A percentile compares a stretch with the other conserved stretches of the same genome.
Evolutionary conservation across 2,797 vertebrate species (phyloP).

Genomic region (Spinus olivaceus): DNA sequence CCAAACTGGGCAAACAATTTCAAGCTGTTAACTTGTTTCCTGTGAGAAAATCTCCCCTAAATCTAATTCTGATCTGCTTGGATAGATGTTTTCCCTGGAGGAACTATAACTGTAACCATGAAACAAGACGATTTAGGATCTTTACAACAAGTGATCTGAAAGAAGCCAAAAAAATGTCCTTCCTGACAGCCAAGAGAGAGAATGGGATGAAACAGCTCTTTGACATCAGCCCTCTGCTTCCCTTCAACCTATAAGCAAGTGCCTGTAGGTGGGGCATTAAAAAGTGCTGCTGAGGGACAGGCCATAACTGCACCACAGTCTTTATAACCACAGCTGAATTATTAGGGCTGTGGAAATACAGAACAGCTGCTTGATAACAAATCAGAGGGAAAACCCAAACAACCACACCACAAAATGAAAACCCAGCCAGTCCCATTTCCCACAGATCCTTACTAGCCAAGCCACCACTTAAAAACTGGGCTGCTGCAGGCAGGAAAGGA

Average conservation of each 20-base stretch:
- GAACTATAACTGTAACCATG: not conserved
- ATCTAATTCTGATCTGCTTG: not conserved
- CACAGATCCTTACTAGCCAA: not conserved
- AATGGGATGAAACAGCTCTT: not conserved
- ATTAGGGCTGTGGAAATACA: not conserved
- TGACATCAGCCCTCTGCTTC: not conserved
- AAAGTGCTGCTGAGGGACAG: not conserved
- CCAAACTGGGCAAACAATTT: constrained; percentile 8
- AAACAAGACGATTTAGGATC: constrained; percentile 2
- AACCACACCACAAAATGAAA: not conserved
- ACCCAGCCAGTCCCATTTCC: not conserved
- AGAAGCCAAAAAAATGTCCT: not conserved
- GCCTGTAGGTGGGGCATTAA: not conserved
- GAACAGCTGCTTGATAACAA: not conserved
- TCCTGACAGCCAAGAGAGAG: not conserved
- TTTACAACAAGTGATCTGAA: not conserved
- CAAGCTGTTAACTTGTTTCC: constrained; percentile 13
- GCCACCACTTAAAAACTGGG: not conserved
- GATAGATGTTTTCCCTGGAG: constrained; percentile 5
- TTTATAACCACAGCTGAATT: not conserved
- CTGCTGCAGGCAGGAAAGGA: not conserved
- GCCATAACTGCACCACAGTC: not conserved
- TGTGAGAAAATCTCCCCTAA: constrained; percentile 37
- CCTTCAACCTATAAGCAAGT: not conserved
- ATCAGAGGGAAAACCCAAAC: not conserved